These are phyloP conservation scores for Hydrolagus affinis DNA, from an alignment of 2,113 vertebrate species.

Conservation along the genomic window DNA sequence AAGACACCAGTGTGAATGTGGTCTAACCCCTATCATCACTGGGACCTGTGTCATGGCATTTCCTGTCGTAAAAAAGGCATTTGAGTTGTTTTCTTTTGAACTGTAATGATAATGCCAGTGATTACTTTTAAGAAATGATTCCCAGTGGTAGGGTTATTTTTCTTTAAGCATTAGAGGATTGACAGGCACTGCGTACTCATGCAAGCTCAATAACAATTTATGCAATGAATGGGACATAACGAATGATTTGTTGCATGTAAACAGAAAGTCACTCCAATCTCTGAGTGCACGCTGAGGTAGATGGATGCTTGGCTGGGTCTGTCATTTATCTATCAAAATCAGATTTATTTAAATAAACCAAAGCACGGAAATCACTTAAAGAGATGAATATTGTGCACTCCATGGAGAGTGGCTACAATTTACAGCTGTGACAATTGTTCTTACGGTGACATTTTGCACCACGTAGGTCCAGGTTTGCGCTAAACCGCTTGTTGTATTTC, in stretches of 20 bases:
- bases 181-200: not conserved
- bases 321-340: slow-evolving; percentile 48
- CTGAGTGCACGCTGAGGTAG: slow-evolving; percentile 41
- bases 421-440: not conserved
- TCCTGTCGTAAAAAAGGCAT: too few relatives aligned
- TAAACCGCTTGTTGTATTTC: not conserved
- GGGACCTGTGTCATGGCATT: too few relatives aligned
- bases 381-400: not conserved
- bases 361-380: not conserved
- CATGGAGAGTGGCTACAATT: not conserved
- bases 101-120: not conserved
- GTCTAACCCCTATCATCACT: too few relatives aligned
- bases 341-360: slow-evolving; percentile 39
- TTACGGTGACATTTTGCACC: not conserved
- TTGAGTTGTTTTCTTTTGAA: not conserved
- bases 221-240: slow-evolving; percentile 35
- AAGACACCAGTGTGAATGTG: too few relatives aligned
- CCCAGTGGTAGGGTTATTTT: not conserved
- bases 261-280: slow-evolving; percentile 45
- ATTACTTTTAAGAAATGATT: not conserved
- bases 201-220: not conserved
- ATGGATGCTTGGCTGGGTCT: slow-evolving; percentile 44
- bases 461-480: not conserved
- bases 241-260: slow-evolving; percentile 53
- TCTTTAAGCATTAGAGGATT: not conserved